Evolutionary conservation across 2,888 invertebrate genomes (phyloP).

Genomic region (Acleris holmiana): DNA sequence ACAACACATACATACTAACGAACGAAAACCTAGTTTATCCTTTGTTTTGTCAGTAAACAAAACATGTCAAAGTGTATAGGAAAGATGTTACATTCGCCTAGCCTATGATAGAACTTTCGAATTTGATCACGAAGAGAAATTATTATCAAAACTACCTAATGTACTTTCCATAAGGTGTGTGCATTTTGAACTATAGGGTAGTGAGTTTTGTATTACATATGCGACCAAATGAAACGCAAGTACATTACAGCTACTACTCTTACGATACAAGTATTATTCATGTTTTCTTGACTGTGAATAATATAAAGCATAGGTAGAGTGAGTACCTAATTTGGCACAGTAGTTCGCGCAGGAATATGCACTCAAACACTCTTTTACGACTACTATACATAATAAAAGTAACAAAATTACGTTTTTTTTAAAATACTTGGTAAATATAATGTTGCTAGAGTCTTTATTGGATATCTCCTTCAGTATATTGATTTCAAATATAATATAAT

Average conservation of each 20-base stretch:
- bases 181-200: constrained; percentile 79
- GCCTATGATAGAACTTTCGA: constrained; percentile 83
- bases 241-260: constrained; percentile 78
- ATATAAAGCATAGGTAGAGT: constrained; percentile 60
- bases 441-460: constrained; percentile 37
- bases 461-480: constrained; percentile 33
- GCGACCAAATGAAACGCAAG: constrained; percentile 73
- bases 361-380: constrained; percentile 39
- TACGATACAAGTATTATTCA: constrained; percentile 65
- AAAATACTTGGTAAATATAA: constrained; percentile 38
- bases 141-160: constrained; percentile 83
- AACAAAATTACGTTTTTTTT: constrained; percentile 34
- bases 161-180: constrained; percentile 75
- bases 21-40: constrained; percentile 50
- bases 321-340: constrained; percentile 79
- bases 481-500: constrained; percentile 33
- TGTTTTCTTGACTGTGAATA: constrained; percentile 63
- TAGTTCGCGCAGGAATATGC: constrained; percentile 48
- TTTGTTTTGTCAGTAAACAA: constrained; percentile 56
- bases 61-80: constrained; percentile 60
- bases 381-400: constrained; percentile 33
- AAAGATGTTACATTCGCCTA: constrained; percentile 80
- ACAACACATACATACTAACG: constrained; percentile 49
- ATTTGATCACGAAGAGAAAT: constrained; percentile 83
- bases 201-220: constrained; percentile 72